Percentiles rank a stretch among this genome's conserved stretches.
phyloP scores from a whole-genome alignment of 2,797 vertebrate genomes.

The Chaetodon trifasciatus region DNA sequence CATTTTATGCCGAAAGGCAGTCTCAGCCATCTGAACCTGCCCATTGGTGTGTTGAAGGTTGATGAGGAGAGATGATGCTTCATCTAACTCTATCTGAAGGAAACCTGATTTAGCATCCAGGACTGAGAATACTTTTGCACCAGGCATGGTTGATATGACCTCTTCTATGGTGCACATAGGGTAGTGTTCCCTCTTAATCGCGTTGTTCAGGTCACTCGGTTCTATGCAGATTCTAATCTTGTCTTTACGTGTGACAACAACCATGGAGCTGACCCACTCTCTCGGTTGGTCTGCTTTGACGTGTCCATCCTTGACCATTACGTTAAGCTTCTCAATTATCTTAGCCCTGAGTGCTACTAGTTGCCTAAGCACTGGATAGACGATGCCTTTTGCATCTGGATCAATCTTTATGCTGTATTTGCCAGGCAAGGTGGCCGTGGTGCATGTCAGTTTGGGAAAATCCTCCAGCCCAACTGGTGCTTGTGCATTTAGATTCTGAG shows the following conservation, averaged over 20 bases:
- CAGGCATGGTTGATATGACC: not conserved
- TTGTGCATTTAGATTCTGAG: no score
- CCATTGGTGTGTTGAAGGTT: no score
- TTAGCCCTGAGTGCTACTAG: not conserved
- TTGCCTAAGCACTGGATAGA: not conserved
- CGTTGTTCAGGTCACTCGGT: not conserved
- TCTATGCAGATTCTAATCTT: not conserved
- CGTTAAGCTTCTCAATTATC: not conserved
- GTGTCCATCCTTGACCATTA: not conserved
- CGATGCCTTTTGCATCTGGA: not conserved
- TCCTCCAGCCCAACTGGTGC: not conserved
- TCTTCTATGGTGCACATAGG: not conserved
- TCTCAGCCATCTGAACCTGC: no score
- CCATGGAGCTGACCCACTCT: conserved; percentile 4
- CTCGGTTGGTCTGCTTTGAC: not conserved
- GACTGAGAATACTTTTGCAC: no score
- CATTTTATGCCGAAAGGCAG: no score
- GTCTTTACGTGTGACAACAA: not conserved
- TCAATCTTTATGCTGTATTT: conserved; percentile 10
- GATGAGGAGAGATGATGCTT: no score
- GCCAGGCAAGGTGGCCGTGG: not conserved
- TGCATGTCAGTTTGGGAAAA: not conserved
- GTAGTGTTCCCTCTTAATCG: not conserved
- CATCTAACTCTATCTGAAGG: no score
- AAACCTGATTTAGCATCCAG: no score